A percentile compares a stretch with the other conserved stretches of the same genome.
These are phyloP conservation scores for Rhinichthys klamathensis DNA, from an alignment of 2,113 vertebrate genomes.

Conservation along the genomic window DNA sequence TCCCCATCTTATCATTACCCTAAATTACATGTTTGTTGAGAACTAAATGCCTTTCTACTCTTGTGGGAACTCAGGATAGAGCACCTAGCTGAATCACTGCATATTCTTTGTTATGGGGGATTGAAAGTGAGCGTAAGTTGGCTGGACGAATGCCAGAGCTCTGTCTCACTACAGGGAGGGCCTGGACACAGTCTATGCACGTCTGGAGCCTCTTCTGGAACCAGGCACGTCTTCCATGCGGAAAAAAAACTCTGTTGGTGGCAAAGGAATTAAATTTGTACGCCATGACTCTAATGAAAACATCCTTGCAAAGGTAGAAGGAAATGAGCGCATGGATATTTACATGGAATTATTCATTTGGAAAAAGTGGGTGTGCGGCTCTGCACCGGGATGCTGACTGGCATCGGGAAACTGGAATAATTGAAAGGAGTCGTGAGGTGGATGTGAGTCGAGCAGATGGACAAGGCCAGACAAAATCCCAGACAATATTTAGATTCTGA, in stretches of 20 bases:
- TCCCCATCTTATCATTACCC: constrained; percentile 74
- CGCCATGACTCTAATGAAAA: constrained; percentile 53
- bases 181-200: constrained; percentile 26
- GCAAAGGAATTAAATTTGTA: constrained; percentile 62
- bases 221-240: constrained; percentile 60
- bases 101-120: constrained; percentile 55
- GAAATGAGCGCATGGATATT: constrained; percentile 66
- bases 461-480: constrained; percentile 30
- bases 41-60: constrained; percentile 60
- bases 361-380: constrained; percentile 53
- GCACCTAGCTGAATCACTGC: constrained; percentile 57
- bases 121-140: constrained; percentile 46
- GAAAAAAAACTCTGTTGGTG: constrained; percentile 64
- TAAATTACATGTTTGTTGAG: constrained; percentile 75
- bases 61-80: constrained; percentile 41
- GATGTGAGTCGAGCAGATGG: constrained; percentile 24
- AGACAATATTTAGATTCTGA: constrained; percentile 40
- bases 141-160: constrained; percentile 42
- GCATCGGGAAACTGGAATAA: constrained; percentile 47
- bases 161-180: constrained; percentile 47
- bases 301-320: constrained; percentile 57
- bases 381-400: constrained; percentile 48
- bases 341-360: constrained; percentile 66
- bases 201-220: constrained; percentile 53
- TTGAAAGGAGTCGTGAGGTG: constrained; percentile 42